Conservation (phyloP, 2,113 vertebrate genomes). For the Myiozetetes cayanensis region DNA sequence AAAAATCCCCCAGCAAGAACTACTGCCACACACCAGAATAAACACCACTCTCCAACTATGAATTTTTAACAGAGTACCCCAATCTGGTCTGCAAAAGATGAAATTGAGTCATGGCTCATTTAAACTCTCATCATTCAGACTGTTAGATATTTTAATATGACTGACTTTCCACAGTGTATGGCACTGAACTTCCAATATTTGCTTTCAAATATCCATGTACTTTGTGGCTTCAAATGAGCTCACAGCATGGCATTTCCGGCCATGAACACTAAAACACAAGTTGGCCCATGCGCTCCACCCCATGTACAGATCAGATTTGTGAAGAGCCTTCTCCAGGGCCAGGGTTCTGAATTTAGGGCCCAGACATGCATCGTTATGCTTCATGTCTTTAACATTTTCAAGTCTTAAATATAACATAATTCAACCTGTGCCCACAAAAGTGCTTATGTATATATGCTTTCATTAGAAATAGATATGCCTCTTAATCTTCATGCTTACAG, state of each 20-base stretch:
- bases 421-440: neutral
- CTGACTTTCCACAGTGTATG: neutral
- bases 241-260: neutral
- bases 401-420: neutral
- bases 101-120: neutral
- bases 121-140: neutral
- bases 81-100: neutral
- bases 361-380: neutral
- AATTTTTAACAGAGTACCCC: neutral
- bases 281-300: fast-evolving
- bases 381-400: neutral
- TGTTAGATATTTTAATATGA: neutral
- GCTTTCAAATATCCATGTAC: neutral
- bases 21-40: neutral
- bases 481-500: slow-evolving; percentile 4
- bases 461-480: slow-evolving; percentile 15
- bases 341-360: neutral
- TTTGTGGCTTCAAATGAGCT: neutral
- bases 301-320: neutral
- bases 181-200: neutral
- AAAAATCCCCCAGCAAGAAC: neutral
- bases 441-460: neutral
- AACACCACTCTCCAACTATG: fast-evolving
- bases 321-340: neutral
- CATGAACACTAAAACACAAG: neutral